Evolutionary conservation across 2,888 invertebrate genomes (phyloP).

Genomic region (Amphipoea lucens): DNA sequence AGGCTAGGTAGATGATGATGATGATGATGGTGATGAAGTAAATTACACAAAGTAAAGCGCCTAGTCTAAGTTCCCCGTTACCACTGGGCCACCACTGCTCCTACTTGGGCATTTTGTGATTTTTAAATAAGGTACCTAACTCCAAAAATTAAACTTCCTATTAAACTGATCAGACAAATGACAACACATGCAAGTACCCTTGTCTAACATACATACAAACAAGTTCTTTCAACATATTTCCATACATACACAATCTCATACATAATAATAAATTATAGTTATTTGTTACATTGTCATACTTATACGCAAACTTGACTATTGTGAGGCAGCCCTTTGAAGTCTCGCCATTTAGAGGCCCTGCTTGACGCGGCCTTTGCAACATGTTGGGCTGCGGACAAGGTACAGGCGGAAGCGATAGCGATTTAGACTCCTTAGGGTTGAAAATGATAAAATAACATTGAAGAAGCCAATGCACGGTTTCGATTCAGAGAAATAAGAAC

Average conservation of each 20-base stretch:
- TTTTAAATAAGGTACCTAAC: conserved; percentile 1
- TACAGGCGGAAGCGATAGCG: conserved; percentile 26
- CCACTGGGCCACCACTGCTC: no score
- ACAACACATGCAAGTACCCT: neutral
- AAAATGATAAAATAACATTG: no score
- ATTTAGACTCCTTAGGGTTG: conserved; percentile 3
- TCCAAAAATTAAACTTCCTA: neutral
- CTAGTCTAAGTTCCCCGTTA: no score
- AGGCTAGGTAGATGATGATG: no score
- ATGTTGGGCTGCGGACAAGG: conserved; percentile 15
- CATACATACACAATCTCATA: conserved; percentile 21
- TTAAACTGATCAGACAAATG: neutral
- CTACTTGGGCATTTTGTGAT: no score
- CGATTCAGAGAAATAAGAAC: no score
- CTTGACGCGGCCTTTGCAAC: conserved; percentile 19
- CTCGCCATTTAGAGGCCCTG: conserved; percentile 30
- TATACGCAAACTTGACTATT: conserved; percentile 31
- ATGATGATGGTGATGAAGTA: no score
- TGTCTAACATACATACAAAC: neutral
- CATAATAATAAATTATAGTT: conserved; percentile 44
- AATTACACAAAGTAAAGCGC: no score
- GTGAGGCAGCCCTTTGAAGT: conserved; percentile 53
- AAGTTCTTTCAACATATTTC: conserved; percentile 31
- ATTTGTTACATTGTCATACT: conserved; percentile 44
- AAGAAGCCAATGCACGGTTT: no score